Evolutionary conservation across 2,113 vertebrate species (phyloP).

Genomic region (Mormoops blainvillei): DNA sequence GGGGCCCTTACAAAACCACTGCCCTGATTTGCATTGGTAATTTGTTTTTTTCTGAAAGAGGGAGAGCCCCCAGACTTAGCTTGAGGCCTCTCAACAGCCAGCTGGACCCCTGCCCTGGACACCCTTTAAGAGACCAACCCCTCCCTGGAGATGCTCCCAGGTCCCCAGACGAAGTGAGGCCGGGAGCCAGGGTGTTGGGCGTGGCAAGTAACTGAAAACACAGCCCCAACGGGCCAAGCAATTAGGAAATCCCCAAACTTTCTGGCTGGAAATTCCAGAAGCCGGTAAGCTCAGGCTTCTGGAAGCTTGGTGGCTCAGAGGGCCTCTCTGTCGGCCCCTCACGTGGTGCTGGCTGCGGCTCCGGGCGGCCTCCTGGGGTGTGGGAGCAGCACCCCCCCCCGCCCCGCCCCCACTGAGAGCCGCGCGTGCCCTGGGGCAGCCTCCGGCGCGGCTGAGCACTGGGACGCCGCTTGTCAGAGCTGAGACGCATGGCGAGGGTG

Average conservation of each 20-base stretch:
- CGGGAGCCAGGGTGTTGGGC: rapidly evolving
- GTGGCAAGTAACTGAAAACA: not conserved
- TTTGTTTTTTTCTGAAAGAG: not conserved
- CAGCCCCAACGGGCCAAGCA: not conserved
- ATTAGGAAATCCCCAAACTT: rapidly evolving
- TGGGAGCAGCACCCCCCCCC: not conserved
- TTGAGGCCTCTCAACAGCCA: not conserved
- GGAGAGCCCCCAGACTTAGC: not conserved
- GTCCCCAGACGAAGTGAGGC: not conserved
- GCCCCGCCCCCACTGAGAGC: too few species aligned
- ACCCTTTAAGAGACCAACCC: not conserved
- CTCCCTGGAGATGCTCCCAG: not conserved
- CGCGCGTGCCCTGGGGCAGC: too few species aligned
- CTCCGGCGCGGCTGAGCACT: rapidly evolving
- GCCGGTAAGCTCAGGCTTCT: rapidly evolving
- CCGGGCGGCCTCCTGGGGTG: rapidly evolving
- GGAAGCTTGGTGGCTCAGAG: too few species aligned
- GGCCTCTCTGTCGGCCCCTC: rapidly evolving
- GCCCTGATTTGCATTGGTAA: not conserved
- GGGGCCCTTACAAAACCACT: not conserved
- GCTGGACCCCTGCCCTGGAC: not conserved
- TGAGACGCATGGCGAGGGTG: not conserved
- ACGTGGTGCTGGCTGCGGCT: rapidly evolving
- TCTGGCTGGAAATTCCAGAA: not conserved
- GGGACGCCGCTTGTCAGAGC: rapidly evolving